Evolutionary conservation across 2,797 vertebrate species (phyloP).

Genomic region (Apogon talboti): DNA sequence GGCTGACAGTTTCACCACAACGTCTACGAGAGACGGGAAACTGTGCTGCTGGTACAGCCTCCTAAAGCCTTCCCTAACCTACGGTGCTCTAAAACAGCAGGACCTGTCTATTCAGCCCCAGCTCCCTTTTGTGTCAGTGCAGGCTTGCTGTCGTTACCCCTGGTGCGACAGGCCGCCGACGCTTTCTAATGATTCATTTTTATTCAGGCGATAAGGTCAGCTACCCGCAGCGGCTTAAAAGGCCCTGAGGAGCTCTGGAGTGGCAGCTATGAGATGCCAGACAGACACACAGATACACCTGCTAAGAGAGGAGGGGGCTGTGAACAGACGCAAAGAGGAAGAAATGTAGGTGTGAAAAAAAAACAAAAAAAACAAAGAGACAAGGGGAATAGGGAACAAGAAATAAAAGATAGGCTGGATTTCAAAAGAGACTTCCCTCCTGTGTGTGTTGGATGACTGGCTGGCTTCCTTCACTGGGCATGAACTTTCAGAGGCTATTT

Average conservation of each 20-base stretch:
- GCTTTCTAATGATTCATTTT: slow-evolving; percentile 81
- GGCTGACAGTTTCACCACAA: slow-evolving; percentile 76
- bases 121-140: slow-evolving; percentile 71
- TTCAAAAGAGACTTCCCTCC: slow-evolving; percentile 59
- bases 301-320: slow-evolving; percentile 36
- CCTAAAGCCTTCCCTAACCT: slow-evolving; percentile 66
- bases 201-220: slow-evolving; percentile 82
- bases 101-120: slow-evolving; percentile 68
- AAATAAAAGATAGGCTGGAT: slow-evolving; percentile 48
- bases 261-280: slow-evolving; percentile 70
- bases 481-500: slow-evolving; percentile 57
- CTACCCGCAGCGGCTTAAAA: slow-evolving; percentile 80
- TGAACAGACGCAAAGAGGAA: slow-evolving; percentile 18
- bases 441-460: slow-evolving; percentile 42
- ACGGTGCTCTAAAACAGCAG: slow-evolving; percentile 71
- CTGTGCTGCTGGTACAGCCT: slow-evolving; percentile 52
- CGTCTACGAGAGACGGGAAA: slow-evolving; percentile 61
- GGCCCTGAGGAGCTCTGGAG: slow-evolving; percentile 75
- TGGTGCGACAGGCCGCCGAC: slow-evolving; percentile 55
- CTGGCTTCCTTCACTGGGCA: slow-evolving; percentile 46
- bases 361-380: slow-evolving; percentile 19
- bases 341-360: slow-evolving; percentile 54
- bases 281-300: slow-evolving; percentile 32
- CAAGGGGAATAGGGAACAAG: slow-evolving; percentile 8
- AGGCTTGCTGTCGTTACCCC: slow-evolving; percentile 73